These are phyloP conservation scores for Sphaerophoria taeniata DNA, from an alignment of 2,888 invertebrate species.

Conservation along the genomic window DNA sequence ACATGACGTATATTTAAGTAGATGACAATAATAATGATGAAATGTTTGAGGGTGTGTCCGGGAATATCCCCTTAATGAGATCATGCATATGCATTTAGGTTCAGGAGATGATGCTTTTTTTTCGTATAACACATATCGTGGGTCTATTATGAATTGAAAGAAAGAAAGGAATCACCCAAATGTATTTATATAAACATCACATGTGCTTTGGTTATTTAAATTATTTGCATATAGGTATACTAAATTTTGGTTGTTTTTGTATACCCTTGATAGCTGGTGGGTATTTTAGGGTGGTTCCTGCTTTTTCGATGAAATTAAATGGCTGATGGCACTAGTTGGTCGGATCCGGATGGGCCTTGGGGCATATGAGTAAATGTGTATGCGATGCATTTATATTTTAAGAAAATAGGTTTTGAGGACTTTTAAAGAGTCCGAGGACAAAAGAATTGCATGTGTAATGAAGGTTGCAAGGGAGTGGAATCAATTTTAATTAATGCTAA, in stretches of 20 bases:
- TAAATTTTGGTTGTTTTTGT: no score
- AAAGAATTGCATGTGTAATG: neutral
- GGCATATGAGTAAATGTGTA: neutral
- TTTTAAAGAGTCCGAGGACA: neutral
- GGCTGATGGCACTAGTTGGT: conserved; percentile 65
- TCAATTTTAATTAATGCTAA: conserved; percentile 12
- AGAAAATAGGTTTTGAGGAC: conserved; percentile 28
- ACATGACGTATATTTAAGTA: conserved; percentile 52
- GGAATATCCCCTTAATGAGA: conserved; percentile 54
- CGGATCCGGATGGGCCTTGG: conserved; percentile 7
- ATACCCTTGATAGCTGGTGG: conserved; percentile 19
- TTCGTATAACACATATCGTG: conserved; percentile 18
- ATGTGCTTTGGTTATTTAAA: conserved; percentile 59
- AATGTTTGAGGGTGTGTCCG: conserved; percentile 17
- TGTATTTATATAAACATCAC: conserved; percentile 15
- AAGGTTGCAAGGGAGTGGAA: neutral
- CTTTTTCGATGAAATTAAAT: conserved; percentile 1
- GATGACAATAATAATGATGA: conserved; percentile 60
- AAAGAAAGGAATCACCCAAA: conserved; percentile 11
- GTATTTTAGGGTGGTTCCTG: conserved; percentile 25
- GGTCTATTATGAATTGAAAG: conserved; percentile 54
- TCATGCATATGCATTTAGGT: conserved; percentile 38
- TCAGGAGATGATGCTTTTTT: conserved; percentile 8
- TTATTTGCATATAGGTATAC: conserved; percentile 58
- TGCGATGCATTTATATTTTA: neutral